phyloP scores from a whole-genome alignment of 2,888 invertebrate genomes.

The Galeopsomyia nigrocyanea region DNA sequence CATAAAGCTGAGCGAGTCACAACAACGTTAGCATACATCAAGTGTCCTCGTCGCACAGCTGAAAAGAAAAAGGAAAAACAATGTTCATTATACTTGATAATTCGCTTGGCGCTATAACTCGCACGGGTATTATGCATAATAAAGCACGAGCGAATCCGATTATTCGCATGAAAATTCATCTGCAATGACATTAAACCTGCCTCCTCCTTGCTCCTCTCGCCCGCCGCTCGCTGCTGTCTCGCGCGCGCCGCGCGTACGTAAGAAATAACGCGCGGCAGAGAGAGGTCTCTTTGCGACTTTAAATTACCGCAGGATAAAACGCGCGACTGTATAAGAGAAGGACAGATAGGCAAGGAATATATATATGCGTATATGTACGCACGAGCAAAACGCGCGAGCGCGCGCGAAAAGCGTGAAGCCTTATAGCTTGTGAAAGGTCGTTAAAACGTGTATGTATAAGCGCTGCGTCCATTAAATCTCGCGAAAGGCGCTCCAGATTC shows the following conservation, averaged over 20 bases:
- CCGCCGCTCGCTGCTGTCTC: background rate
- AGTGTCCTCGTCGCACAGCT: background rate
- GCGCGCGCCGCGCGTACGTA: background rate
- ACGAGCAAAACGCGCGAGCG: conserved; percentile 17
- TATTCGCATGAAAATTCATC: conserved; percentile 28
- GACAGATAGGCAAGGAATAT: background rate
- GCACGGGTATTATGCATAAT: background rate
- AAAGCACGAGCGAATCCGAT: conserved; percentile 14
- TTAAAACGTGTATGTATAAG: conserved; percentile 41
- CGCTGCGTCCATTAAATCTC: conserved; percentile 43
- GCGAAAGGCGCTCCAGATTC: conserved; percentile 48
- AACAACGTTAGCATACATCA: conserved; percentile 4
- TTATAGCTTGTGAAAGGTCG: conserved; percentile 46
- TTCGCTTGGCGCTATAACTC: background rate
- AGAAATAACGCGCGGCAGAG: background rate
- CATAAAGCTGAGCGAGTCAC: conserved; percentile 1
- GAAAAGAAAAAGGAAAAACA: background rate
- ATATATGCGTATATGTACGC: background rate
- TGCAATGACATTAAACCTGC: conserved; percentile 12
- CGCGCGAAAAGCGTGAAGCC: conserved; percentile 47
- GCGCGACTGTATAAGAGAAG: background rate
- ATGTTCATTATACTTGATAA: background rate
- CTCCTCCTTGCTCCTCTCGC: background rate
- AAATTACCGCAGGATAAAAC: too few relatives aligned
- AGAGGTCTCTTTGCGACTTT: too few relatives aligned